Conservation (phyloP, 2,888 invertebrate genomes). For the Xestobium rufovillosum region DNA sequence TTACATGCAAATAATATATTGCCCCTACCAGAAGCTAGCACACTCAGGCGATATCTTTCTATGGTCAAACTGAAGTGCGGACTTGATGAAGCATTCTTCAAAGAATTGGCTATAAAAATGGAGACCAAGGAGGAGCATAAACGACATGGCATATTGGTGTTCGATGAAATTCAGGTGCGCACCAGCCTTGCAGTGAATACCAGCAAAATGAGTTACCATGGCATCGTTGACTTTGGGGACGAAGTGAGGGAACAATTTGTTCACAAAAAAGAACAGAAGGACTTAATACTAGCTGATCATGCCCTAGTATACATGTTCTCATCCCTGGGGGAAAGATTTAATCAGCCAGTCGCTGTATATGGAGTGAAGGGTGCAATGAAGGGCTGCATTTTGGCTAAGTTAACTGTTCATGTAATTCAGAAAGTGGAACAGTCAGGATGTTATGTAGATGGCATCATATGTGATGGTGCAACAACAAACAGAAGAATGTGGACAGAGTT, state of each 20-base stretch:
- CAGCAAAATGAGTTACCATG: conserved; percentile 2
- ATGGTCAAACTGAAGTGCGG: conserved; percentile 8
- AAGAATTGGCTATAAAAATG: conserved; percentile 8
- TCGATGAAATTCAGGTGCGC: conserved; percentile 7
- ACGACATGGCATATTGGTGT: conserved; percentile 8
- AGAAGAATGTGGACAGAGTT: conserved; percentile 19
- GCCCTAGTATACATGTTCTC: conserved; percentile 21
- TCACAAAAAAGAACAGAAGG: too few relatives aligned
- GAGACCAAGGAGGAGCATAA: not conserved
- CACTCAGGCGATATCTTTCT: conserved; percentile 5
- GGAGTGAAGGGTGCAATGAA: conserved; percentile 17
- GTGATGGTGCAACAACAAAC: conserved; percentile 21
- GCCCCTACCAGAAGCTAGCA: conserved; percentile 2
- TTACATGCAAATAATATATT: not conserved
- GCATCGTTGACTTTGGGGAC: conserved; percentile 7
- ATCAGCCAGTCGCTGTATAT: conserved; percentile 22
- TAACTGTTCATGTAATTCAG: conserved; percentile 4
- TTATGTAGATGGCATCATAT: conserved; percentile 20
- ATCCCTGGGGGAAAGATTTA: conserved; percentile 17
- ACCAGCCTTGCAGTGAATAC: not conserved
- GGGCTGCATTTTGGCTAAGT: conserved; percentile 7
- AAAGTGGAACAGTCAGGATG: conserved; percentile 8
- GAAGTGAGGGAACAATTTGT: too few relatives aligned
- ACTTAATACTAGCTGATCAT: conserved; percentile 14
- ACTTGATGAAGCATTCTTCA: conserved; percentile 8